Percentiles rank a stretch among this genome's conserved stretches.
Evolutionary conservation across 2,113 vertebrate species (phyloP).

Genomic region (Columbina picui): DNA sequence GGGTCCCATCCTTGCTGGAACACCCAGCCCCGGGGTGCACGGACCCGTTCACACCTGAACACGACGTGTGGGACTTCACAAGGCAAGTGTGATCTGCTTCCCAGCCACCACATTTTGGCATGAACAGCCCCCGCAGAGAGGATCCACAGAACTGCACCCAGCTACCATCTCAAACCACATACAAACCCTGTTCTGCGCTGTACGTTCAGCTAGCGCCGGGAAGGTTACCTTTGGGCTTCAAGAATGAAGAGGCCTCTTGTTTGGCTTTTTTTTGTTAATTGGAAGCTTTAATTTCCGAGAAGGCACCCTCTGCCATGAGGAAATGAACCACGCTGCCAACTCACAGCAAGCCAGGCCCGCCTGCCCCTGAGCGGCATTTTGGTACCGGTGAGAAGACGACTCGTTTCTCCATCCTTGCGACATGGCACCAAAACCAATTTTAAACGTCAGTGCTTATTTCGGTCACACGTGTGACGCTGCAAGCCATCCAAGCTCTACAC

Average conservation of each 20-base stretch:
- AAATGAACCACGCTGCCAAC: neutral
- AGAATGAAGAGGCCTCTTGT: neutral
- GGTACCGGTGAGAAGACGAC: neutral
- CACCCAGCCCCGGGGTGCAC: rapidly evolving
- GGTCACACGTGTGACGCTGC: neutral
- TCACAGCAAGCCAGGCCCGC: rapidly evolving
- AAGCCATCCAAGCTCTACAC: neutral
- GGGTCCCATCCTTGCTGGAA: rapidly evolving
- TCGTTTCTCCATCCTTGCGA: neutral
- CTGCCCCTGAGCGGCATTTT: neutral
- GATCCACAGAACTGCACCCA: neutral
- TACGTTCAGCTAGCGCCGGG: rapidly evolving
- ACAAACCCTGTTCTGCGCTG: neutral
- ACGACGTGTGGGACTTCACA: rapidly evolving
- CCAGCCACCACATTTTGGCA: neutral
- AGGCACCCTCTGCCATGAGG: rapidly evolving
- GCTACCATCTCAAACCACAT: neutral
- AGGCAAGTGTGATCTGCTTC: neutral
- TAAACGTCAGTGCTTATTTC: neutral
- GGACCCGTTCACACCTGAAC: neutral
- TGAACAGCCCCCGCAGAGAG: rapidly evolving
- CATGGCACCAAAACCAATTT: neutral
- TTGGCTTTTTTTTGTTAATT: neutral
- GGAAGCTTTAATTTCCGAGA: neutral
- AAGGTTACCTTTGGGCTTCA: neutral